phyloP scores from a whole-genome alignment of 2,113 vertebrate species.

The Tauraco erythrolophus region DNA sequence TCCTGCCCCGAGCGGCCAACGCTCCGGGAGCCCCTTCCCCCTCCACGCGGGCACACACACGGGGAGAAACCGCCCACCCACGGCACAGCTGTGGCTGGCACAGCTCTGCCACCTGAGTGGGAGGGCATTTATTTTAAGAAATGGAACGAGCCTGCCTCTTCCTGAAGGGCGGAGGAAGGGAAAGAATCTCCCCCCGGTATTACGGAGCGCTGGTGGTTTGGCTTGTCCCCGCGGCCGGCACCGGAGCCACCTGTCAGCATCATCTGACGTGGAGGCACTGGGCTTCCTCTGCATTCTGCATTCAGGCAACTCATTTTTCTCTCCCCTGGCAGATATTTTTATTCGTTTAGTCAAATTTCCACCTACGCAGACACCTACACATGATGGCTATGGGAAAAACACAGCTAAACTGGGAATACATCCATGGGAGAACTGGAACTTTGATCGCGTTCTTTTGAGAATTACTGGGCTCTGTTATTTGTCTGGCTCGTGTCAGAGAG shows the following conservation, averaged over 20 bases:
- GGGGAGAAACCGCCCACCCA: not conserved
- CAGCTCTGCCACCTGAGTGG: not conserved
- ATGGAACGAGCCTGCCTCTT: not conserved
- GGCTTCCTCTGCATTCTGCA: not conserved
- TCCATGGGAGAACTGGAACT: not conserved
- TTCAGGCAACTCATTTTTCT: not conserved
- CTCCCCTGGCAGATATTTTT: constrained; percentile 16
- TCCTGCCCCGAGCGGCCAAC: not conserved
- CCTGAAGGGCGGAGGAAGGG: not conserved
- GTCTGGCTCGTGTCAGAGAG: not conserved
- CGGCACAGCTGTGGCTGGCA: not conserved
- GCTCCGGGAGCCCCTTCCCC: not conserved
- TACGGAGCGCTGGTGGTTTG: not conserved
- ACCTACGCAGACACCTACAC: constrained; percentile 43
- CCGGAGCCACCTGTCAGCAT: not conserved
- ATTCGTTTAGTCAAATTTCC: constrained; percentile 16
- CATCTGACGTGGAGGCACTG: not conserved
- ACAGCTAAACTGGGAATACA: not conserved
- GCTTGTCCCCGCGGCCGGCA: not conserved
- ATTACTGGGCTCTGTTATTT: not conserved
- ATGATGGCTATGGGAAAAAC: not conserved
- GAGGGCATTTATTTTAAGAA: not conserved
- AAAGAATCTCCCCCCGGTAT: not conserved
- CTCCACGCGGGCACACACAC: not conserved
- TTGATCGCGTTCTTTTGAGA: not conserved